A percentile compares a stretch with the other conserved stretches of the same genome.
Evolutionary conservation across 1,140 invertebrate species (phyloP).

Genomic region (Euwallacea similis): DNA sequence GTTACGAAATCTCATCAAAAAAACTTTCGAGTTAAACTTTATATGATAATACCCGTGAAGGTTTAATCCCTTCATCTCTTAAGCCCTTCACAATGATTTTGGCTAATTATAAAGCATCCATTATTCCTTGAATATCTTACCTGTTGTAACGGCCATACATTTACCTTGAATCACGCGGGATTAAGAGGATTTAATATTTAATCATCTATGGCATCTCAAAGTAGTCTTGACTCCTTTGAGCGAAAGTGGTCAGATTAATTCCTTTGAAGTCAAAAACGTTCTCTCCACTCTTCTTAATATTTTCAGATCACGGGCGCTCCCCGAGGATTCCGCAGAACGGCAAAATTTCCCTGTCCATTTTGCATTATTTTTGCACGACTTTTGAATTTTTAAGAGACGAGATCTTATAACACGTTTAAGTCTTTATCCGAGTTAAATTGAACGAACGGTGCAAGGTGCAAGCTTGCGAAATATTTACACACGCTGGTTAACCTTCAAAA

Average conservation of each 20-base stretch:
- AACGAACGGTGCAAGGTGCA: no score
- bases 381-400: not conserved
- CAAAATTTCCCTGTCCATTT: no score
- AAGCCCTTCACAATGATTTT: not conserved
- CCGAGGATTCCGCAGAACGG: no score
- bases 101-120: not conserved
- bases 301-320: no score
- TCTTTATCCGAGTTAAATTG: no score
- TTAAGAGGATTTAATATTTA: slow-evolving; percentile 3
- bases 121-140: not conserved
- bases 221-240: not conserved
- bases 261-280: slow-evolving; percentile 1
- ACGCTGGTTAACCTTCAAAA: slow-evolving; percentile 8
- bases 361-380: not conserved
- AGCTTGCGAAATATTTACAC: not conserved
- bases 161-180: not conserved
- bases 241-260: not conserved
- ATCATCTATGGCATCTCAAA: not conserved
- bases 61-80: not conserved
- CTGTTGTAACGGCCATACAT: not conserved
- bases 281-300: not conserved
- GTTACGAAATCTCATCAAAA: no score
- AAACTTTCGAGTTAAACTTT: no score
- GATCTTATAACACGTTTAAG: no score
- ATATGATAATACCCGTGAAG: not conserved